Evolutionary conservation across 2,113 vertebrate genomes (phyloP), one percentile per base, ranked within the genome.

Genomic region (Actinemys pallida): DNA sequence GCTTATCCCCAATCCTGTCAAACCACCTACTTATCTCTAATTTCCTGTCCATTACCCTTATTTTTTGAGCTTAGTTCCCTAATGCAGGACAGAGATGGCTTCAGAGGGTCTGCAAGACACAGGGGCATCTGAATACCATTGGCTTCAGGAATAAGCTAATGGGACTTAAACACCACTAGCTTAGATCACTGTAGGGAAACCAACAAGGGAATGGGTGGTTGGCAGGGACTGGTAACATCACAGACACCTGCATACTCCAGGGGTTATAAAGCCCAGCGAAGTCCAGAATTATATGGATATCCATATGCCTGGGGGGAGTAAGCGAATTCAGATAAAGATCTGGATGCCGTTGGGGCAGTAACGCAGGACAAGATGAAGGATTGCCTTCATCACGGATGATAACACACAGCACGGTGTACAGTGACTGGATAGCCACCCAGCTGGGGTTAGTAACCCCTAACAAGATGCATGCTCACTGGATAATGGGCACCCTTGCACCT

Each of bases 1-100:
- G 96, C 97, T 98, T 97, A 97, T 94, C 97, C 96, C 82, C 96
- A 96, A 96, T 95, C 96, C 96, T 95, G 97, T 95, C 97, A 97
- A 97, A 94, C 93, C 94, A 95, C 93, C 96, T 90, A 97, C 96
- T 97, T 97, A 97, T 96, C 96, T 97, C 93, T 86, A 84, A 93
- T 97, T 97, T 97, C 95, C 96, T 89, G 96, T 95, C 97, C 97
- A 95, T 95, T 94, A 96, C 96, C 94, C 93, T 95, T 88, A 90
- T 87, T 94, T 88, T 92, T 91, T 81, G 87, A 90, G 89, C 83
- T 93, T 6, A 94, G 89, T 83, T 95, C 95, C 81, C 86, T 65
- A 87, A 87, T 2, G 4, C 91, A 14, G 96, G 95, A 25, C 82
- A 35, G 86, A 78, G 83, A 2, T 0, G 6, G 76, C 86, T 87